These are phyloP conservation scores for Oligia strigilis DNA, from an alignment of 2,888 invertebrate species.

Conservation along the genomic window DNA sequence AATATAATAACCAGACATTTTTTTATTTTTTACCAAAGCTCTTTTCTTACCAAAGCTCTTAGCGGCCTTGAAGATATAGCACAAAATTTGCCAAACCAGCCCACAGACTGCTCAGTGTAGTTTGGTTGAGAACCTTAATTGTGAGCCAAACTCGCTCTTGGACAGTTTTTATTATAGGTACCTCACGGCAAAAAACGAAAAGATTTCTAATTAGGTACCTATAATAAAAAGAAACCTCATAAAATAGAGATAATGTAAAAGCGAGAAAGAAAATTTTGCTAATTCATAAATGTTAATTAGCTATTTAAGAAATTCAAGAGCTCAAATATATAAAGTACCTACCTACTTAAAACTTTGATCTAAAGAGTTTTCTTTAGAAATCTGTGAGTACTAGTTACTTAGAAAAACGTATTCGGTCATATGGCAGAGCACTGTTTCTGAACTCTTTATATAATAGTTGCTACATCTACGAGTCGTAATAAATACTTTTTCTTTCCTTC, in stretches of 20 bases:
- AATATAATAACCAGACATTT: not conserved
- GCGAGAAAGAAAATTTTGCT: constrained; percentile 20
- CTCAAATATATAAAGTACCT: constrained; percentile 9
- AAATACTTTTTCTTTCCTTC: no score
- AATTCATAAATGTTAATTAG: constrained; percentile 32
- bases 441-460: not conserved
- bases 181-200: constrained; percentile 27
- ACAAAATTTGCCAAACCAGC: not conserved
- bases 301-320: constrained; percentile 28
- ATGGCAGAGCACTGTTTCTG: not conserved
- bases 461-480: not conserved
- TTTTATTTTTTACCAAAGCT: not conserved
- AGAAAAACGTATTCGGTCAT: not conserved
- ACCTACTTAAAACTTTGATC: constrained; percentile 10
- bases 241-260: constrained; percentile 27
- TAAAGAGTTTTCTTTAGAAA: constrained; percentile 14
- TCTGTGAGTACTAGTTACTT: not conserved
- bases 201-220: constrained; percentile 22
- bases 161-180: not conserved
- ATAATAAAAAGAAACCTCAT: constrained; percentile 17
- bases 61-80: not conserved
- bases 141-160: not conserved
- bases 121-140: not conserved
- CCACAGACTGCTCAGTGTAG: not conserved
- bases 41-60: not conserved